Conservation (phyloP, 2,113 vertebrate genomes). For the Hydropotes inermis region DNA sequence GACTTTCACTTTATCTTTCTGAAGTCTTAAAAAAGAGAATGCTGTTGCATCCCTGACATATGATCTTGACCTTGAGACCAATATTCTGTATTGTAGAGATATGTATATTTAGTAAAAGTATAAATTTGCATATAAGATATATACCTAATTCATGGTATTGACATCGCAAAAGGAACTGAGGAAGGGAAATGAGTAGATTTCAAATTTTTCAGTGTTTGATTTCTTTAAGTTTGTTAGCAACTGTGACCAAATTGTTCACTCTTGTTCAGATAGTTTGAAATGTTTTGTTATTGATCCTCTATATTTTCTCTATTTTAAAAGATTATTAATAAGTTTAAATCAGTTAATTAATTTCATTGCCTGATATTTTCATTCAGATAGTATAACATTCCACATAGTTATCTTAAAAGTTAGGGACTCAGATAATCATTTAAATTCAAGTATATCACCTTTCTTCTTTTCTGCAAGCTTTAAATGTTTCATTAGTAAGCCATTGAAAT, state of each 20-base stretch:
- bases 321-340: not conserved
- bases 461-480: slow-evolving; percentile 17
- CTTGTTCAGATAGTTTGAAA: not conserved
- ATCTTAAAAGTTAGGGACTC: not conserved
- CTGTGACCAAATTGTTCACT: not conserved
- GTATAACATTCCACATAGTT: not conserved
- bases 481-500: not conserved
- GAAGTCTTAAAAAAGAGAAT: not conserved
- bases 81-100: not conserved
- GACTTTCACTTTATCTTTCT: not conserved
- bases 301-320: not conserved
- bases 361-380: not conserved
- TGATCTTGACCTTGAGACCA: not conserved
- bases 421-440: not conserved
- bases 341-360: not conserved
- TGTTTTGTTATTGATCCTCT: not conserved
- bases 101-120: not conserved
- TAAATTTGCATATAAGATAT: not conserved
- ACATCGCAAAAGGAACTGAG: not conserved
- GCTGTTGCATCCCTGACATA: not conserved
- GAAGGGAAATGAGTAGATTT: not conserved
- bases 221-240: not conserved
- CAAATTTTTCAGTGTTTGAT: not conserved
- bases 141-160: not conserved
- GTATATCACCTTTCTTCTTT: not conserved